Base-by-base conservation (phyloP, 1,140 invertebrate species). In the Drosophila chauvacae region DNA sequence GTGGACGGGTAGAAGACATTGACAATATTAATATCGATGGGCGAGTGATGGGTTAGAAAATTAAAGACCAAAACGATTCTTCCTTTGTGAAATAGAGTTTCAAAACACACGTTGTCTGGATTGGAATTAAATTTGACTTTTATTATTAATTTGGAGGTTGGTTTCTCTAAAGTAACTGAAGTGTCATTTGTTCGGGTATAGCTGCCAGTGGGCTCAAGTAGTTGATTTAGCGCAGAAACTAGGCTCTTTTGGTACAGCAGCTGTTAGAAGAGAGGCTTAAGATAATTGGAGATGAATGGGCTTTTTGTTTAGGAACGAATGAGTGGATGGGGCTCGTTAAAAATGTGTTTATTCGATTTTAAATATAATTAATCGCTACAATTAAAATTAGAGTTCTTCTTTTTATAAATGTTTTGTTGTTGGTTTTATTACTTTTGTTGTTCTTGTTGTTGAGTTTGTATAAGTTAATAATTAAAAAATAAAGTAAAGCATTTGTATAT, bases 251-350 rank as follows among this genome's bases (percentile, higher is more conserved):
- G 60, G 77, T 88, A 90, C 81, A 90, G 86, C 81, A 90, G 81
- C 81, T 81, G 81, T 85, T 81, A 90, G 84, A 87, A 83, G 47
- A 74, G 76, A 65, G 75, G 80, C 83, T 87, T 86, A 87, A 87
- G 70, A 73, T 82, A 75, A 71, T 70, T 5, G 35, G 35, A 30
- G 47, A 20, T 76, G 55, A 42, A 69, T 66, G 66, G 63, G 57
- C 30, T 26, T 47, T 28, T 9, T 68, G 70, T 60, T 56, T 53
- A 60, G 51, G 62, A 39, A 33, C 35, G 70, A 53, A 63, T 76
- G 61, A 62, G 42, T 42, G 26, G 60, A 77, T 55, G 70, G 44
- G 45, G 39, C 26, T 45, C 44, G 85, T 88, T 90, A 80, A 78
- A 68, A 74, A 66, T 69, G 61, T 76, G 61, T 76, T 65, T 73